Evolutionary conservation across 2,888 invertebrate genomes (phyloP).

Genomic region (Flabesymbios commensalis): DNA sequence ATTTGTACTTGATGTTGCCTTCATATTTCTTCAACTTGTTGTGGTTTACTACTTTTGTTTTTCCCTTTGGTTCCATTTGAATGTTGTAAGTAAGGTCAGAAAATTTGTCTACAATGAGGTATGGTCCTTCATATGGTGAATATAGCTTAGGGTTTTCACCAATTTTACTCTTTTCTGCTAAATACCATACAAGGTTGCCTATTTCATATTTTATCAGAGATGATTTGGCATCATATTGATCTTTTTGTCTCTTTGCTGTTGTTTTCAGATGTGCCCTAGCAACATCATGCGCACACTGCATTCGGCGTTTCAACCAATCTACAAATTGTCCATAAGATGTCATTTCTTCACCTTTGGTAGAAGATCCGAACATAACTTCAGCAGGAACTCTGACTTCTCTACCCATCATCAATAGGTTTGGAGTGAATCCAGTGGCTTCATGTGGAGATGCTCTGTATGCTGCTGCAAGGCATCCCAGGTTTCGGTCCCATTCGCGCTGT

Average conservation of each 20-base stretch:
- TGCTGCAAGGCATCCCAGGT: not conserved
- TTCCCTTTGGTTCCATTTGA: not conserved
- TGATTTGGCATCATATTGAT: not conserved
- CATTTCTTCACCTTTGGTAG: not conserved
- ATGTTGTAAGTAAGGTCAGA: not conserved
- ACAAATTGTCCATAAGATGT: not conserved
- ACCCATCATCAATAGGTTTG: not conserved
- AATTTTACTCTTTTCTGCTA: not conserved
- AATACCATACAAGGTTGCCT: not conserved
- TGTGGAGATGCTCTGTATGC: constrained; percentile 1
- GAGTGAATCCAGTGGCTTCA: not conserved
- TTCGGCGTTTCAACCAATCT: not conserved
- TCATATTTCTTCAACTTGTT: not conserved
- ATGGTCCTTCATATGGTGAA: not conserved
- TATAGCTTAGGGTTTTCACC: not conserved
- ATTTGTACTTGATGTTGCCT: too few species aligned
- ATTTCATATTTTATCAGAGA: not conserved
- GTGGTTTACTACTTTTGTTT: not conserved
- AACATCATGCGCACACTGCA: not conserved
- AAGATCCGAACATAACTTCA: not conserved
- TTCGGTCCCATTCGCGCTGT: not conserved
- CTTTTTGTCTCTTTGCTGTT: not conserved
- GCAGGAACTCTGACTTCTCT: constrained; percentile 1
- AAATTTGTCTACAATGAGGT: not conserved
- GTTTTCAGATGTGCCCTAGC: not conserved